Evolutionary conservation across 2,113 vertebrate genomes (phyloP).

Genomic region (Antechinus flavipes): DNA sequence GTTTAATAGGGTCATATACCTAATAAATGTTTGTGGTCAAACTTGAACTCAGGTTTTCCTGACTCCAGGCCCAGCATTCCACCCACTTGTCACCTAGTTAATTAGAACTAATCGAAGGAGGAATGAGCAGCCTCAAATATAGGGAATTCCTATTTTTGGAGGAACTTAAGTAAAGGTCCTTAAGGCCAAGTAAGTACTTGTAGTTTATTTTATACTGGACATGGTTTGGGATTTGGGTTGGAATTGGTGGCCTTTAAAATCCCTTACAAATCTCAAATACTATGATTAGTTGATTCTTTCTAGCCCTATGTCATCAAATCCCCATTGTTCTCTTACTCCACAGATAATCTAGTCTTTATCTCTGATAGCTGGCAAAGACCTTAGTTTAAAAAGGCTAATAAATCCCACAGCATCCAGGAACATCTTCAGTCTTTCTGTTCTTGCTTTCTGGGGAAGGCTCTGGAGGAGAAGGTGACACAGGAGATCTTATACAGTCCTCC

Average conservation of each 20-base stretch:
- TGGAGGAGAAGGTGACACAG: no score
- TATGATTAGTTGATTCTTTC: not conserved
- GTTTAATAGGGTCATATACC: no score
- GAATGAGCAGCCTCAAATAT: not conserved
- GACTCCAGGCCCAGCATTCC: no score
- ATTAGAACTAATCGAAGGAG: not conserved
- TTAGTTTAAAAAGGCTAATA: no score
- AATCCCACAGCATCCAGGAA: no score
- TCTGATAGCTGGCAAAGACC: no score
- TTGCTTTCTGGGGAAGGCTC: no score
- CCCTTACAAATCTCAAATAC: not conserved
- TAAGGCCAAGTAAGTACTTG: not conserved
- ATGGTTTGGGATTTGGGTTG: not conserved
- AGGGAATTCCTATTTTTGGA: not conserved
- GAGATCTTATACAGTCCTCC: no score
- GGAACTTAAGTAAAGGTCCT: not conserved
- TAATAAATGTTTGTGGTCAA: no score
- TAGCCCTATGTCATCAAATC: not conserved
- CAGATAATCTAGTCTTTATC: not conserved
- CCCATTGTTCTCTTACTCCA: not conserved
- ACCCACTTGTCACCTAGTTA: not conserved
- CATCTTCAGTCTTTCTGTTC: no score
- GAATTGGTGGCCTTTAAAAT: not conserved
- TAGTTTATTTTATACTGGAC: not conserved
- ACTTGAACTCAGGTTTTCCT: no score